Conservation (phyloP, 2,797 vertebrate species). For the Myotis planiceps region DNA sequence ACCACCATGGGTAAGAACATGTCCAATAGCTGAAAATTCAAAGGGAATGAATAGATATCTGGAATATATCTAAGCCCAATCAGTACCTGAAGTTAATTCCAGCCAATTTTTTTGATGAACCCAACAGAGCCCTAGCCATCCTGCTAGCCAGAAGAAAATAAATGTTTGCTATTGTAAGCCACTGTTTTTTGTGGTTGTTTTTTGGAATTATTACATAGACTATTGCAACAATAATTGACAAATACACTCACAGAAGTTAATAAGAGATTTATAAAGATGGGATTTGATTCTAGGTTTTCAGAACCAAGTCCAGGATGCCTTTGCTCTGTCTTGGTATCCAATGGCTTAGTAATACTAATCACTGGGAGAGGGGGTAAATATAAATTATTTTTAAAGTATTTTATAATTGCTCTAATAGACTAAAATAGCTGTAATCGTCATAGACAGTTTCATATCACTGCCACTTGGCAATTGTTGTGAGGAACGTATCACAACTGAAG, state of each 20-base stretch:
- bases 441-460: background rate
- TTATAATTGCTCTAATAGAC: background rate
- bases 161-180: background rate
- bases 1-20: background rate
- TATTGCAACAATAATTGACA: background rate
- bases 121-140: background rate
- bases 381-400: background rate
- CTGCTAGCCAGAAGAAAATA: background rate
- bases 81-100: background rate
- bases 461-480: background rate
- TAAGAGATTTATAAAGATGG: background rate
- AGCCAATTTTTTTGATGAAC: background rate
- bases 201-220: background rate
- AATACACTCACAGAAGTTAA: background rate
- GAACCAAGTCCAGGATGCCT: background rate
- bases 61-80: background rate
- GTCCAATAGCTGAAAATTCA: background rate
- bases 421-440: slow-evolving; percentile 12
- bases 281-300: background rate
- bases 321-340: background rate
- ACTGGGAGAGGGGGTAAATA: background rate
- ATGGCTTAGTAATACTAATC: background rate
- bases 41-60: background rate
- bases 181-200: background rate
- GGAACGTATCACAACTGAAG: background rate